phyloP scores from a whole-genome alignment of 2,113 vertebrate genomes.

The Pao palembangensis region DNA sequence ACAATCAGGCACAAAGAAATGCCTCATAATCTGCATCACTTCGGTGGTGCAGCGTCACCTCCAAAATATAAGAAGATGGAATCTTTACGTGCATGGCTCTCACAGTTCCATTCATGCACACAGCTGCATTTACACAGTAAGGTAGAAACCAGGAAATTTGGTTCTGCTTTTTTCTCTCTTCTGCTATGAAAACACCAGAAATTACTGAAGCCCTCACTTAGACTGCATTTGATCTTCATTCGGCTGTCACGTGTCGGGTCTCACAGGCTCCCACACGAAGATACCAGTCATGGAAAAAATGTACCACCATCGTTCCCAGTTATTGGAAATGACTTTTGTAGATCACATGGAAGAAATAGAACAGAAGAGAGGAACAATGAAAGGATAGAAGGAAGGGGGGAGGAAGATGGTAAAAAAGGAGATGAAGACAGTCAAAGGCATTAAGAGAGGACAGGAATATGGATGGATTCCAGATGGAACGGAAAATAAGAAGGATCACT shows the following conservation, averaged over 20 bases:
- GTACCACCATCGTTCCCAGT: constrained; percentile 59
- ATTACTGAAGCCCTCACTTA: too few species aligned
- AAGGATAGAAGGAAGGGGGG: constrained; percentile 20
- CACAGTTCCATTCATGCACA: too few species aligned
- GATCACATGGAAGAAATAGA: constrained; percentile 28
- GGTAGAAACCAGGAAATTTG: too few species aligned
- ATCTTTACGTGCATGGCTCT: too few species aligned
- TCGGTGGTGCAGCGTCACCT: constrained; percentile 27
- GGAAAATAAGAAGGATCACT: not conserved
- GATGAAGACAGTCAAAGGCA: constrained; percentile 33
- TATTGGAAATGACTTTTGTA: constrained; percentile 66
- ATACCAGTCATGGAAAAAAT: constrained; percentile 60
- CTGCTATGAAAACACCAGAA: too few species aligned
- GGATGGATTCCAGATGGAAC: constrained; percentile 12
- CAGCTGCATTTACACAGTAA: too few species aligned
- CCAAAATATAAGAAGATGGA: not conserved
- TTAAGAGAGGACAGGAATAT: constrained; percentile 6
- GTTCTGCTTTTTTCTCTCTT: too few species aligned
- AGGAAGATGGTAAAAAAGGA: constrained; percentile 23
- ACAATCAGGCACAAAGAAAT: constrained; percentile 46
- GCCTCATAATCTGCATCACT: constrained; percentile 55
- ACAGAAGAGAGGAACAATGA: constrained; percentile 36
- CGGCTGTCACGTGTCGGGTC: constrained; percentile 56
- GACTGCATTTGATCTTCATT: constrained; percentile 57
- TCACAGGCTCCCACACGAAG: constrained; percentile 52